phyloP scores from a whole-genome alignment of 2,113 vertebrate genomes.

The Oryzias woworae region DNA sequence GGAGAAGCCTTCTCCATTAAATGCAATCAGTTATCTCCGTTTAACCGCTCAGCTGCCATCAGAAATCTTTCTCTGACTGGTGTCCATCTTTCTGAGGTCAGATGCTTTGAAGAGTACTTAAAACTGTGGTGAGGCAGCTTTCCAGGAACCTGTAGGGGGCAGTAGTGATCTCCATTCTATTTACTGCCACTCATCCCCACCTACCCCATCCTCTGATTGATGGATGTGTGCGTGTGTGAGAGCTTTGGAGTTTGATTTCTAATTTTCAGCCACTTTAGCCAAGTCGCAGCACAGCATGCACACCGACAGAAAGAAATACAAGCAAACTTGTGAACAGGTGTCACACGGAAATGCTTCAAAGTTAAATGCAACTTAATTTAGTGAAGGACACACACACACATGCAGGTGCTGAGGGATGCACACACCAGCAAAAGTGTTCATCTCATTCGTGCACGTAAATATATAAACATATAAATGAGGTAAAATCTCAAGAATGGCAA shows the following conservation, averaged over 20 bases:
- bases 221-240: conserved; percentile 27
- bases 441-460: background rate
- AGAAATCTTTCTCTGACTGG: conserved; percentile 22
- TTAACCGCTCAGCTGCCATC: conserved; percentile 29
- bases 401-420: conserved; percentile 10
- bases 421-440: conserved; percentile 19
- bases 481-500: conserved; percentile 7
- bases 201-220: conserved; percentile 30
- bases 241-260: conserved; percentile 47
- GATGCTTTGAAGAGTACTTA: conserved; percentile 31
- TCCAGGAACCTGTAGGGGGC: conserved; percentile 62
- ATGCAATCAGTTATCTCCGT: conserved; percentile 37
- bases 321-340: conserved; percentile 41
- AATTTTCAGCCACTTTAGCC: conserved; percentile 59
- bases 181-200: conserved; percentile 35
- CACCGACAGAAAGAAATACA: conserved; percentile 10
- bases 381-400: conserved; percentile 44
- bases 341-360: conserved; percentile 34
- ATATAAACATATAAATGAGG: conserved; percentile 18
- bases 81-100: conserved; percentile 29
- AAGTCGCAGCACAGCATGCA: conserved; percentile 19
- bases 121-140: conserved; percentile 30
- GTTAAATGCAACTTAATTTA: conserved; percentile 78
- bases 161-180: conserved; percentile 50
- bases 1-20: conserved; percentile 29